Evolutionary conservation across 1,140 invertebrate species (phyloP).

Genomic region (Daktulosphaira vitifoliae): DNA sequence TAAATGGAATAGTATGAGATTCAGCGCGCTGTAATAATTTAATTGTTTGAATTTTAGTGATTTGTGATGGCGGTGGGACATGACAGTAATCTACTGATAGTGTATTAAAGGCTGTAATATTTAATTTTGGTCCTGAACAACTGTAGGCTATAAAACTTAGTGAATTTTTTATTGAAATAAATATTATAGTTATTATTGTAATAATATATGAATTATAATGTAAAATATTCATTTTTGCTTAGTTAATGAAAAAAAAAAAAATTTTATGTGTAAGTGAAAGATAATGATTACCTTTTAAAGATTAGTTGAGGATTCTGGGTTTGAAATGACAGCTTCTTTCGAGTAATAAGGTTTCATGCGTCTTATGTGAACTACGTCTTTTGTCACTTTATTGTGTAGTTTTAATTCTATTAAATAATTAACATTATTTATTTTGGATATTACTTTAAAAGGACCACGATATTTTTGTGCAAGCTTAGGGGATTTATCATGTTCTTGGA

Average conservation of each 20-base stretch:
- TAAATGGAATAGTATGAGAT: neutral
- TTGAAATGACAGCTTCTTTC: too few species aligned
- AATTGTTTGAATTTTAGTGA: neutral
- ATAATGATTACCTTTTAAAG: too few species aligned
- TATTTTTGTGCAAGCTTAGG: neutral
- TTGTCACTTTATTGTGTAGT: too few species aligned
- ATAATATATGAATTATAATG: too few species aligned
- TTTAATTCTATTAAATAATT: neutral
- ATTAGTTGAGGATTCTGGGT: too few species aligned
- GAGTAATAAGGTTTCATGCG: too few species aligned
- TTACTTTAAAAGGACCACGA: neutral
- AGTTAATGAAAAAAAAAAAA: too few species aligned
- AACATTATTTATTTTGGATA: neutral
- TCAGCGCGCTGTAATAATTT: neutral
- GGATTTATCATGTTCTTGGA: neutral
- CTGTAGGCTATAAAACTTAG: neutral
- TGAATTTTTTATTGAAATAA: too few species aligned
- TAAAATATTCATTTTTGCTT: too few species aligned
- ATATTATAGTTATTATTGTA: too few species aligned
- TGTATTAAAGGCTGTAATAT: neutral
- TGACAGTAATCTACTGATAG: neutral
- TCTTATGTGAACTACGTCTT: too few species aligned
- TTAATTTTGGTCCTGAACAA: neutral
- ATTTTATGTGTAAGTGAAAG: too few species aligned
- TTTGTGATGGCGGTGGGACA: neutral